Conservation (phyloP, 2,797 vertebrate genomes). For the Galagoides demidoff region DNA sequence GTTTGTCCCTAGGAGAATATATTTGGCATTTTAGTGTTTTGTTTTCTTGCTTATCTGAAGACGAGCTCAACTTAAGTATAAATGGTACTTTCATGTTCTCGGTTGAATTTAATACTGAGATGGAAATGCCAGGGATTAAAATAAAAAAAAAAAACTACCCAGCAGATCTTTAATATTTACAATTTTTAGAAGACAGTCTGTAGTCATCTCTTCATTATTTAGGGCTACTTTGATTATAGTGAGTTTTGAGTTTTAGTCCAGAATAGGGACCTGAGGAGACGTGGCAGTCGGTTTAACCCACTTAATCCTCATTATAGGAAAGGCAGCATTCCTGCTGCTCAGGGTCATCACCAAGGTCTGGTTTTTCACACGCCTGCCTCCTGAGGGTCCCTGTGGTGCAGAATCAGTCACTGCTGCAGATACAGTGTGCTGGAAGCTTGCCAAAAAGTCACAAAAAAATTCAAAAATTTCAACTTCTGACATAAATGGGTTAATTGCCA, state of each 20-base stretch:
- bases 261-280: neutral
- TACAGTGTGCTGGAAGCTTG: no score
- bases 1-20: constrained; percentile 18
- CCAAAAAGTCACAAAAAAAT: no score
- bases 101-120: constrained; percentile 73
- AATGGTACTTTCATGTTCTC: constrained; percentile 73
- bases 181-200: constrained; percentile 23
- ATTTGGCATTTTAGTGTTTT: constrained; percentile 59
- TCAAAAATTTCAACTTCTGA: no score
- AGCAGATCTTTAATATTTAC: constrained; percentile 56
- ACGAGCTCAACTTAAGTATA: constrained; percentile 70
- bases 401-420: no score
- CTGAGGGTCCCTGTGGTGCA: no score
- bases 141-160: constrained; percentile 29
- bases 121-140: constrained; percentile 71
- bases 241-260: neutral
- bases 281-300: neutral
- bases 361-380: no score
- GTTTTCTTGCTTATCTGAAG: constrained; percentile 73
- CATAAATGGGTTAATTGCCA: neutral
- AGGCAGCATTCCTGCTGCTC: no score
- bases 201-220: neutral
- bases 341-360: no score
- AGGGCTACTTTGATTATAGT: neutral
- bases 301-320: no score